Evolutionary conservation across 2,888 invertebrate genomes (phyloP).

Genomic region (Yponomeuta cagnagella): DNA sequence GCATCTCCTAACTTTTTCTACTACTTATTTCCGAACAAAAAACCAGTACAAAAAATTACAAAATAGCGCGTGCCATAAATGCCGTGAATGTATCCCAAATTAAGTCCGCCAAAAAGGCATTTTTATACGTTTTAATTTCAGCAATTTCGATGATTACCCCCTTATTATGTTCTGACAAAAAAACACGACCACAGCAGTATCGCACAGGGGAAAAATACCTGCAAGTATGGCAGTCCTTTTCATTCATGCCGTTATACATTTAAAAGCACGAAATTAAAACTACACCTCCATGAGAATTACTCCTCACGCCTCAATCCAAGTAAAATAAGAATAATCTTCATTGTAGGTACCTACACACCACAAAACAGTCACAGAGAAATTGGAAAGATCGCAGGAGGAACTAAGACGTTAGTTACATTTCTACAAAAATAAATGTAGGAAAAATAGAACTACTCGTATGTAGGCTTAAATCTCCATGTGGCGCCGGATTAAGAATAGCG

Average conservation of each 20-base stretch:
- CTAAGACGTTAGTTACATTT: no score
- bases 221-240: slow-evolving; percentile 23
- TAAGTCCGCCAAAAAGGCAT: slow-evolving; percentile 15
- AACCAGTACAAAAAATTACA: slow-evolving; percentile 9
- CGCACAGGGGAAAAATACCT: slow-evolving; percentile 2
- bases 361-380: no score
- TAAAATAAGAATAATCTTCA: no score
- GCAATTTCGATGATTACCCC: slow-evolving; percentile 18
- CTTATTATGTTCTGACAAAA: slow-evolving; percentile 16
- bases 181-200: slow-evolving; percentile 12
- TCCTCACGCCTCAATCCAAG: no score
- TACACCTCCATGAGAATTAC: no score
- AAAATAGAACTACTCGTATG: no score
- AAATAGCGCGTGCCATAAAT: slow-evolving; percentile 24
- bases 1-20: slow-evolving; percentile 24
- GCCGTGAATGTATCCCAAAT: slow-evolving; percentile 14
- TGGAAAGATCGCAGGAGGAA: no score
- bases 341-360: no score
- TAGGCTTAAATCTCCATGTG: no score
- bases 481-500: no score
- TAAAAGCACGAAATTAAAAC: no score
- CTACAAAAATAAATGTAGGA: no score
- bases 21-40: slow-evolving; percentile 27
- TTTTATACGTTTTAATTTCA: slow-evolving; percentile 19
- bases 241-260: background rate